These are phyloP conservation scores for Alligator mississippiensis DNA, from an alignment of 2,113 vertebrate genomes.

Conservation along the genomic window DNA sequence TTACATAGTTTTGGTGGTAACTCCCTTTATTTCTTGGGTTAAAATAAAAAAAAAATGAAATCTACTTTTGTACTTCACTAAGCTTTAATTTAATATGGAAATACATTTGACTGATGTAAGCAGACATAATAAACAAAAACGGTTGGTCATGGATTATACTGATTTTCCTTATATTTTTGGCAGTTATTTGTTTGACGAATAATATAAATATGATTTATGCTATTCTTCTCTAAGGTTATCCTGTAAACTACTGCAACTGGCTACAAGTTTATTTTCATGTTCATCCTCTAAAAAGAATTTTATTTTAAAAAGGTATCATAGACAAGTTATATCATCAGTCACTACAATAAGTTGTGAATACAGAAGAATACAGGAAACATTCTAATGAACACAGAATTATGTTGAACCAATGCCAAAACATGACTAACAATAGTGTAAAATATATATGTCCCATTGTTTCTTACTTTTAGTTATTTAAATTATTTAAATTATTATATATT, in stretches of 20 bases:
- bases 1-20: conserved; percentile 9
- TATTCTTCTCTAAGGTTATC: not conserved
- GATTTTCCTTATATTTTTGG: not conserved
- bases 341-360: too few species aligned
- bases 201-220: not conserved
- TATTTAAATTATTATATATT: not conserved
- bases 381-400: not conserved
- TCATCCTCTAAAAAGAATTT: not conserved
- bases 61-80: conserved; percentile 47
- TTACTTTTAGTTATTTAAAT: not conserved
- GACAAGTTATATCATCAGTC: not conserved
- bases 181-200: not conserved
- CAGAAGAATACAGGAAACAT: not conserved
- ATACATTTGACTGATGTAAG: conserved; percentile 23
- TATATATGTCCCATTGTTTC: conserved; percentile 7
- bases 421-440: not conserved
- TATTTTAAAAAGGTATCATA: not conserved
- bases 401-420: not conserved
- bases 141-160: not conserved
- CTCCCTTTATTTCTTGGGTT: not conserved
- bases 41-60: conserved; percentile 44
- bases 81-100: conserved; percentile 45
- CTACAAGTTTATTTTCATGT: not conserved
- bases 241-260: not conserved
- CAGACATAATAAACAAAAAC: not conserved